Conservation (phyloP, 2,113 vertebrate genomes). For the Pseudorectes ferrugineus region DNA sequence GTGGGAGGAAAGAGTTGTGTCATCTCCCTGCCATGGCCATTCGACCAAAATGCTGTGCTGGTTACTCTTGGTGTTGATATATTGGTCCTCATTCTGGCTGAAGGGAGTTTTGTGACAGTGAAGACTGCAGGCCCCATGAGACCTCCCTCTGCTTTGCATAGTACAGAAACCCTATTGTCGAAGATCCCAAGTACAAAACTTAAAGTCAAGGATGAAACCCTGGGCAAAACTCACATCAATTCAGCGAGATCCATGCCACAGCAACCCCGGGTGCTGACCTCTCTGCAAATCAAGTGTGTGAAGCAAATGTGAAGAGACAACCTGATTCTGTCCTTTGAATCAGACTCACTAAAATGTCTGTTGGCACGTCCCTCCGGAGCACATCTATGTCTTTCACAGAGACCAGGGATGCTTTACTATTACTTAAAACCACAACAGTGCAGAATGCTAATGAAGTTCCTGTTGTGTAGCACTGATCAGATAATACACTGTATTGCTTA, state of each 20-base stretch:
- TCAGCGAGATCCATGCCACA: accelerated
- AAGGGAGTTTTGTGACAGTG: neutral
- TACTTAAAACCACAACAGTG: constrained; percentile 33
- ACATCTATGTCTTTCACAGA: neutral
- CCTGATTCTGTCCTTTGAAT: neutral
- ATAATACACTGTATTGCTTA: constrained; percentile 14
- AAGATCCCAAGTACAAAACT: neutral
- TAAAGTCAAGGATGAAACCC: neutral
- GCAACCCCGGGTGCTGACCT: neutral
- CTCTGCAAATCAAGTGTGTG: neutral
- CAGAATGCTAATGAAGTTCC: constrained; percentile 47
- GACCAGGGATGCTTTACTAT: neutral
- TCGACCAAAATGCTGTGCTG: neutral
- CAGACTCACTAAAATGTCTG: neutral
- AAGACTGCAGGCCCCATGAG: neutral
- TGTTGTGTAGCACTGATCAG: constrained; percentile 47
- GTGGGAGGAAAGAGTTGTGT: neutral
- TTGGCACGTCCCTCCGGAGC: neutral
- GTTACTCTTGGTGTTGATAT: neutral
- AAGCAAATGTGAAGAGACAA: neutral
- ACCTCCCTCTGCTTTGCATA: neutral
- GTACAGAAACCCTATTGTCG: neutral
- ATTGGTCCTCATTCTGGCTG: neutral
- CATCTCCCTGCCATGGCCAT: neutral
- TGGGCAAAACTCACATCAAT: neutral